phyloP scores from a whole-genome alignment of 2,113 vertebrate genomes.

The Prolemur simus region DNA sequence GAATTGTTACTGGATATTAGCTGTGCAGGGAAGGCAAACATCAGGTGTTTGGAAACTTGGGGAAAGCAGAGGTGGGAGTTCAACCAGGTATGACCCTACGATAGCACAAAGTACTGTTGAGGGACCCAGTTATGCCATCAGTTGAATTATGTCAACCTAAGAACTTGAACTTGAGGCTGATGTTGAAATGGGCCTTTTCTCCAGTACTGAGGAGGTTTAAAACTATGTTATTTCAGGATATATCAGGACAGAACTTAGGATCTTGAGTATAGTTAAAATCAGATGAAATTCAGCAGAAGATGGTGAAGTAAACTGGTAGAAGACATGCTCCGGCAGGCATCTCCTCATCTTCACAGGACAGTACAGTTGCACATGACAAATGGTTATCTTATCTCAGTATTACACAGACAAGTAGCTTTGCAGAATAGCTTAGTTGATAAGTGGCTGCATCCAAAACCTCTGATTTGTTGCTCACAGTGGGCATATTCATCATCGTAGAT shows the following conservation, averaged over 20 bases:
- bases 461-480: not conserved
- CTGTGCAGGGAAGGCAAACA: not conserved
- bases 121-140: not conserved
- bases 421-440: not conserved
- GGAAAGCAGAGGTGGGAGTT: not conserved
- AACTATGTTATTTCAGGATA: not conserved
- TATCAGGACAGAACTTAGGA: not conserved
- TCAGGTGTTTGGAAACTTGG: rapidly evolving
- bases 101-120: not conserved
- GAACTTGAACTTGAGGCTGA: not conserved
- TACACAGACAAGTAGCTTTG: conserved; percentile 53
- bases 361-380: not conserved
- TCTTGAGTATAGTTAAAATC: not conserved
- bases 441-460: not conserved
- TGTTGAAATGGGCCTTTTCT: not conserved
- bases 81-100: not conserved
- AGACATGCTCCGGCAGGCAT: not conserved
- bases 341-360: not conserved
- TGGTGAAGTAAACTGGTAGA: not conserved
- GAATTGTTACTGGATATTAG: not conserved
- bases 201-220: not conserved
- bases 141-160: not conserved
- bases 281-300: not conserved
- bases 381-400: conserved; percentile 44
- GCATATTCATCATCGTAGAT: not conserved